Percentiles rank a stretch among this genome's conserved stretches.
phyloP scores from a whole-genome alignment of 2,113 vertebrate genomes.

The Oryzias woworae region DNA sequence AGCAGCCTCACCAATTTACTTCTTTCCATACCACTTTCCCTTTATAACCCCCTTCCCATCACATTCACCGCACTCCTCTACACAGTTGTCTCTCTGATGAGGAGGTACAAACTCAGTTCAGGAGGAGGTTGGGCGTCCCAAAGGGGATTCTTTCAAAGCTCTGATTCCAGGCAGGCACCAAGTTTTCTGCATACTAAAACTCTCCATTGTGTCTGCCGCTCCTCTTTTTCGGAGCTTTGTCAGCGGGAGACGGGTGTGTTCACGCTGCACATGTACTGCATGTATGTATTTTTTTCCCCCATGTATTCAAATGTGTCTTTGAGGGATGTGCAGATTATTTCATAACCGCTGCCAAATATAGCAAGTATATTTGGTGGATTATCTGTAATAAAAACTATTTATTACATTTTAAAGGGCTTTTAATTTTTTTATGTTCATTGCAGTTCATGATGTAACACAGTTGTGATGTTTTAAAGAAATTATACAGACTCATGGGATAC shows the following conservation, averaged over 20 bases:
- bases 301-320: background rate
- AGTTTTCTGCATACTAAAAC: slow-evolving; percentile 74
- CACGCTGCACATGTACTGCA: slow-evolving; percentile 13
- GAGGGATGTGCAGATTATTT: slow-evolving; percentile 29
- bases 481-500: too few relatives aligned
- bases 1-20: slow-evolving; percentile 26
- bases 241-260: slow-evolving; percentile 20
- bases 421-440: too few relatives aligned
- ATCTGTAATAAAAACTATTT: too few relatives aligned
- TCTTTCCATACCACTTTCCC: slow-evolving; percentile 36
- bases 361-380: background rate
- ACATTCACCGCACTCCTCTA: slow-evolving; percentile 23
- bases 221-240: slow-evolving; percentile 42
- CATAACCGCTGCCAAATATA: slow-evolving; percentile 18
- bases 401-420: too few relatives aligned
- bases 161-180: slow-evolving; percentile 68
- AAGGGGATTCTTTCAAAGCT: slow-evolving; percentile 76
- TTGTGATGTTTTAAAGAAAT: too few relatives aligned
- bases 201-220: slow-evolving; percentile 66
- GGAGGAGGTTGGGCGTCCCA: slow-evolving; percentile 73
- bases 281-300: slow-evolving; percentile 29
- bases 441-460: too few relatives aligned
- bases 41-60: background rate
- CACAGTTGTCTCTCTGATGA: slow-evolving; percentile 54
- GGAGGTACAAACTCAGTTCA: slow-evolving; percentile 71